Percentiles rank a stretch among this genome's conserved stretches.
These are phyloP conservation scores for Ctenosaura bakeri DNA, from an alignment of 2,797 vertebrate species.

Conservation along the genomic window DNA sequence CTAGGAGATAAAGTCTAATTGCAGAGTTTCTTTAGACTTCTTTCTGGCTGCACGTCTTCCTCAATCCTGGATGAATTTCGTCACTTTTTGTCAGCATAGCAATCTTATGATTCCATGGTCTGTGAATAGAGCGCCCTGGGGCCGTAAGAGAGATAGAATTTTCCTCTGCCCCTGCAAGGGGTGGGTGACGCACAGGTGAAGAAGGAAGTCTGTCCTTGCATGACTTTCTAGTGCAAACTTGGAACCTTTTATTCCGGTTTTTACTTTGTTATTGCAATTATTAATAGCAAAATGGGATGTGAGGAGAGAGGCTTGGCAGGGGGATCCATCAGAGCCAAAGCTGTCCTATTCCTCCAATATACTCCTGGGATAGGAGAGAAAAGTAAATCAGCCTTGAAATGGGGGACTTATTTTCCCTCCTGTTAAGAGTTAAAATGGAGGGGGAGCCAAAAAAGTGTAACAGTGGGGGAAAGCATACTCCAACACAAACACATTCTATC, in stretches of 20 bases:
- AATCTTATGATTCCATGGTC: background rate
- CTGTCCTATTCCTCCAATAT: background rate
- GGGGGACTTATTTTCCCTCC: background rate
- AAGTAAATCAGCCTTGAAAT: background rate
- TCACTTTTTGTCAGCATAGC: background rate
- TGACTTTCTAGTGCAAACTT: background rate
- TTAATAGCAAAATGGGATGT: background rate
- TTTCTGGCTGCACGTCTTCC: background rate
- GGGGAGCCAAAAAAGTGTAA: background rate
- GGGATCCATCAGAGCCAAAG: background rate
- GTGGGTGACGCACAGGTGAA: background rate
- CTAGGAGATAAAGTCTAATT: background rate
- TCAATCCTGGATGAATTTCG: background rate
- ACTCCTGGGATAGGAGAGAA: background rate
- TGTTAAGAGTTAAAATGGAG: background rate
- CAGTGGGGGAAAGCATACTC: background rate
- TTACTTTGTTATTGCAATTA: background rate
- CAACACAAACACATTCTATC: background rate
- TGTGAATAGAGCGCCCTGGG: background rate
- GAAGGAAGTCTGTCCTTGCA: background rate
- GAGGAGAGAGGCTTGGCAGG: background rate
- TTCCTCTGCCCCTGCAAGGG: background rate
- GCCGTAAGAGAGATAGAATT: background rate
- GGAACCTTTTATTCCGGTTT: background rate
- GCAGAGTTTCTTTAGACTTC: background rate